Base-by-base conservation (phyloP, 2,888 invertebrate species). In the Hoplodrina blanda region DNA sequence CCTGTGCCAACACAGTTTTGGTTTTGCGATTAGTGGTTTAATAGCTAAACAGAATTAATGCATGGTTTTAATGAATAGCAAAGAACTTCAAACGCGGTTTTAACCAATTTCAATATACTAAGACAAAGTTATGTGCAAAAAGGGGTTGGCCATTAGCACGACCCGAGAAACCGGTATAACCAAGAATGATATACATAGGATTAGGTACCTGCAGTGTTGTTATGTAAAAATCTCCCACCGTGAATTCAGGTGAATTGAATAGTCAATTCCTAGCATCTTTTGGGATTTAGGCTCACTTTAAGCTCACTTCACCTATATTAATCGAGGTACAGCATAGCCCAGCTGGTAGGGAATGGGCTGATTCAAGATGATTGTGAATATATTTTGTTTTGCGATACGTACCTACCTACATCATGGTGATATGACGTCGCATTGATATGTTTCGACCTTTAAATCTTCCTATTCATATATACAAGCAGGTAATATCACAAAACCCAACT, bases 41-140 rank as follows among this genome's bases (percentile, higher is more conserved):
- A 52, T 64, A 65, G 49, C 50, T 62, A 63, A 65, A 15, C 64
- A 73, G 50, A n/a, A 11, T 46, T 15, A 46, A 49, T 30, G 54
- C 66, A 66, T 50, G 13, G 30, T 55, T 73, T 73, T 67, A 72
- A 67, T 67, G 54, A 60, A 74, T 74, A 74, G 33, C 50, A 60
- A 44, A 74, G 41, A 62, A 56, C 44, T 8, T 62, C 44, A 54
- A 30, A 46, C 37, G 19, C n/a, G 25, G 33, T 72, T 13, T 65
- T 41, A 17, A 30, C 52, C 64, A 64, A 73, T 56, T 73, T 64
- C 49, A 71, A 64, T 63, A 52, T 46, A 56, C 19, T 50, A 44
- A 64, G 44, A 46, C 50, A 33, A 65, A 65, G 30, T 49, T 57
- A 72, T 52, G 37, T 37, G 11, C 71, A 72, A 73, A 72, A 71